These are phyloP conservation scores for Fistularia tabacaria DNA, from an alignment of 2,797 vertebrate genomes.

Conservation along the genomic window DNA sequence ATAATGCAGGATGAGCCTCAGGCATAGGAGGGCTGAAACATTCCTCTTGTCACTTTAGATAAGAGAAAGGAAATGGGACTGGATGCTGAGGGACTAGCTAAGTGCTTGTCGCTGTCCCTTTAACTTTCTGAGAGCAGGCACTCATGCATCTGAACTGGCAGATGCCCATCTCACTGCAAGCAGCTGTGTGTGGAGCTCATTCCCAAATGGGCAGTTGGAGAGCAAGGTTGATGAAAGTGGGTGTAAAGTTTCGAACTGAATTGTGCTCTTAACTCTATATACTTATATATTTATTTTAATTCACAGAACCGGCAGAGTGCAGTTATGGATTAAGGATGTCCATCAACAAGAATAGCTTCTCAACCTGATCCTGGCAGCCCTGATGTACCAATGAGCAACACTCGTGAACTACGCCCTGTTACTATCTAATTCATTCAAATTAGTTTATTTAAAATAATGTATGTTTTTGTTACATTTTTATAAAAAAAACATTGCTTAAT, in stretches of 20 bases:
- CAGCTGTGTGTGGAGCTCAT: conserved; percentile 23
- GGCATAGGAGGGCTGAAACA: conserved; percentile 61
- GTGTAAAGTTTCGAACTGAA: conserved; percentile 16
- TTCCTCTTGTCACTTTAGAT: conserved; percentile 74
- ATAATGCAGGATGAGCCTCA: conserved; percentile 67
- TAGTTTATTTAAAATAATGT: no score
- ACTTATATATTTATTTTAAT: no score
- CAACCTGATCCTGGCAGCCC: no score
- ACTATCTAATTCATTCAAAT: no score
- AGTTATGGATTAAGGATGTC: no score
- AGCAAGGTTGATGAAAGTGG: conserved; percentile 32
- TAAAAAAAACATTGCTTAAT: no score
- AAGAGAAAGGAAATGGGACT: conserved; percentile 68
- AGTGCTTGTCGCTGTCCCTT: conserved; percentile 70
- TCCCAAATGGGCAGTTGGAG: conserved; percentile 35
- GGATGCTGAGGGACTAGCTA: conserved; percentile 67
- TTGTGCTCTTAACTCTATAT: no score
- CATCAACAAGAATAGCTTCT: no score
- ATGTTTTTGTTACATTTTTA: no score
- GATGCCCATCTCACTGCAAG: conserved; percentile 49
- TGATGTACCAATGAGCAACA: no score
- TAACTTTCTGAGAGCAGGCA: conserved; percentile 47
- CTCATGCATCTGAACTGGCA: conserved; percentile 54
- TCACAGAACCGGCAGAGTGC: no score
- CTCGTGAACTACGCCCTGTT: no score